Conservation (phyloP, 2,797 vertebrate genomes). For the Hippocampus kuda region DNA sequence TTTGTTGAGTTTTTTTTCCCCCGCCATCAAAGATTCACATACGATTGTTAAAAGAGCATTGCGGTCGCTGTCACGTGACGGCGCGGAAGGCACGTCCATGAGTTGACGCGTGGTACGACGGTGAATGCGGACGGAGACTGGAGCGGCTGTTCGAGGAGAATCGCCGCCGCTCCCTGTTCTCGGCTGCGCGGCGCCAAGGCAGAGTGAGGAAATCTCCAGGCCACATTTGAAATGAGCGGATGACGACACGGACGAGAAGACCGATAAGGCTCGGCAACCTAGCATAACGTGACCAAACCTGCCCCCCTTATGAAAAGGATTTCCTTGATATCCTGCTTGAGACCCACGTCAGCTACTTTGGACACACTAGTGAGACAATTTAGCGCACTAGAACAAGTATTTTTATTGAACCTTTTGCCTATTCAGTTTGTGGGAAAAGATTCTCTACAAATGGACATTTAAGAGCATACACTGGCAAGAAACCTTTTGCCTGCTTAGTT, state of each 20-base stretch:
- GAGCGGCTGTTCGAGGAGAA: background rate
- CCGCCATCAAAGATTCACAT: conserved; percentile 69
- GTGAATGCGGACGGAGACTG: conserved; percentile 21
- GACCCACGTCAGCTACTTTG: too few species aligned
- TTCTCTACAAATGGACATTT: too few species aligned
- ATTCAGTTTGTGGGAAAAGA: too few species aligned
- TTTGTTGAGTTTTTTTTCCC: conserved; percentile 21
- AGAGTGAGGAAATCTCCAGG: conserved; percentile 20
- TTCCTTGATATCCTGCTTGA: too few species aligned
- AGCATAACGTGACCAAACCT: background rate
- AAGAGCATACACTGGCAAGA: too few species aligned
- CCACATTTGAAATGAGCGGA: conserved; percentile 32
- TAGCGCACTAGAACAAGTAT: too few species aligned
- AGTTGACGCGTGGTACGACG: conserved; percentile 46
- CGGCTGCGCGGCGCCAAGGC: background rate
- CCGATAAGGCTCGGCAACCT: conserved; percentile 4
- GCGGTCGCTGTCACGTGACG: conserved; percentile 18
- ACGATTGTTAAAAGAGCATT: conserved; percentile 54
- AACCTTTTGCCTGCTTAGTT: background rate
- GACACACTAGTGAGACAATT: too few species aligned
- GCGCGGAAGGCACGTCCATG: conserved; percentile 55
- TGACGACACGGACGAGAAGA: background rate
- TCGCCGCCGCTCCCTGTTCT: too few species aligned
- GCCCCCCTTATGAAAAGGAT: too few species aligned
- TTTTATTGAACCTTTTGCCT: too few species aligned